Conservation (phyloP, 2,113 vertebrate genomes). For the Carassius carassius region DNA sequence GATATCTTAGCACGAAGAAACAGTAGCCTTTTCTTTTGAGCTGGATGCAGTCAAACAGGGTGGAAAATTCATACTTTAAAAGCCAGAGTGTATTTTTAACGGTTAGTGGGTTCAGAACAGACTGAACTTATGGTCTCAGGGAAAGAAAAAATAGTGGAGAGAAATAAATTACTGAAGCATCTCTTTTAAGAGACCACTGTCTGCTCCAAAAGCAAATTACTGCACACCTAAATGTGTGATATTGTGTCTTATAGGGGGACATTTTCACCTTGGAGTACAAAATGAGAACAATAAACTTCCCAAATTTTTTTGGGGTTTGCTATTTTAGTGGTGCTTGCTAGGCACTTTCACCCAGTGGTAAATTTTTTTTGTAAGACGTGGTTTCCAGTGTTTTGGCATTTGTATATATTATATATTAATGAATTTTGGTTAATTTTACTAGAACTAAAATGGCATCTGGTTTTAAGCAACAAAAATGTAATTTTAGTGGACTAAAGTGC, state of each 20-base stretch:
- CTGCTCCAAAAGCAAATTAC: slow-evolving; percentile 1
- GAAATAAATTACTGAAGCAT: slow-evolving; percentile 5
- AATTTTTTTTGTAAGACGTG: background rate
- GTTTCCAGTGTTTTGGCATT: background rate
- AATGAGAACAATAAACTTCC: background rate
- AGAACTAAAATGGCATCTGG: background rate
- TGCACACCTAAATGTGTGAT: background rate
- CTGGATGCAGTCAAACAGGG: background rate
- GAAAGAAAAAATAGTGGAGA: background rate
- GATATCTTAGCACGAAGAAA: background rate
- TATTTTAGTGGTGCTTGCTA: background rate
- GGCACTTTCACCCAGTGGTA: background rate
- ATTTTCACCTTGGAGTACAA: background rate
- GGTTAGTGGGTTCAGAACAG: slow-evolving; percentile 18
- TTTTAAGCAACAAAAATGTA: background rate
- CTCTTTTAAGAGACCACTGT: slow-evolving; percentile 5
- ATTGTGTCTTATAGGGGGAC: background rate
- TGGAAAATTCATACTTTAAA: background rate
- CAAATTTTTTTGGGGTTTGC: background rate
- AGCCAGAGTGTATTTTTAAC: slow-evolving; percentile 26
- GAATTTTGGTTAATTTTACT: background rate
- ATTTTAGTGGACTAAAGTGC: background rate
- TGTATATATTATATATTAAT: background rate
- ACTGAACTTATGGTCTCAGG: slow-evolving; percentile 24
- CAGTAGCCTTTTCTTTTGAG: slow-evolving; percentile 8